Evolutionary conservation across 2,797 vertebrate genomes (phyloP), one percentile per base, ranked within the genome.

Genomic region (Cynopterus sphinx): DNA sequence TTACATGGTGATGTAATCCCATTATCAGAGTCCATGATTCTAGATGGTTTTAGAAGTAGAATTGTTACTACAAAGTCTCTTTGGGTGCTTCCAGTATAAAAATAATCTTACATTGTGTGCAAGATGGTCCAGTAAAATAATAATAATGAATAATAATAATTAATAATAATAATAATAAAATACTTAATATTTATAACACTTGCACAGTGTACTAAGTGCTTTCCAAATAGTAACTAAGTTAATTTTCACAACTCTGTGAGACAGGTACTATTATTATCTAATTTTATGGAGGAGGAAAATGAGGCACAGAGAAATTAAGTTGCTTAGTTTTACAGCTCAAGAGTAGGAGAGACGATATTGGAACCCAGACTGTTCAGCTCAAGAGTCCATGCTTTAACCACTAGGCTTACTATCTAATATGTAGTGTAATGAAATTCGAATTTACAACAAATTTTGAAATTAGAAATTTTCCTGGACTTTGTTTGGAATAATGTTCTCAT

Each of bases 51-150:
- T 78, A 83, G 53, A 88, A 83, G n/a, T 87, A 91, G 90, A 94
- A 86, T 86, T 74, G 94, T 91, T 79, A 78, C n/a, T 68, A 55
- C 11, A 86, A 86, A 28, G 12, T 88, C 88, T 89, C 59, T 93
- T 92, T 75, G 75, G n/a, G 57, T 55, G 3, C 24, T 70, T 85
- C 36, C 6, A 85, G 26, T 67, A 77, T 51, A 85, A 86, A 94
- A 17, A 33, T 94, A 59, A 59, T 87, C 81, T 92, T 86, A 21
- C 55, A 26, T 83, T 55, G 16, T 88, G 0, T 85, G 24, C 19
- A 75, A 91, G 51, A 59, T 88, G 24, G 68, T 21, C 22, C 11
- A 94, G 13, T 79, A 28, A 77, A 61, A 51, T 92, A 79, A 73
- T n/a, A 53, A 85, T 75, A 55, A 16, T 71, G n/a, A 88, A 49